Percentiles rank a stretch among this genome's conserved stretches.
Evolutionary conservation across 2,888 invertebrate genomes (phyloP).

Genomic region (Acleris literana): DNA sequence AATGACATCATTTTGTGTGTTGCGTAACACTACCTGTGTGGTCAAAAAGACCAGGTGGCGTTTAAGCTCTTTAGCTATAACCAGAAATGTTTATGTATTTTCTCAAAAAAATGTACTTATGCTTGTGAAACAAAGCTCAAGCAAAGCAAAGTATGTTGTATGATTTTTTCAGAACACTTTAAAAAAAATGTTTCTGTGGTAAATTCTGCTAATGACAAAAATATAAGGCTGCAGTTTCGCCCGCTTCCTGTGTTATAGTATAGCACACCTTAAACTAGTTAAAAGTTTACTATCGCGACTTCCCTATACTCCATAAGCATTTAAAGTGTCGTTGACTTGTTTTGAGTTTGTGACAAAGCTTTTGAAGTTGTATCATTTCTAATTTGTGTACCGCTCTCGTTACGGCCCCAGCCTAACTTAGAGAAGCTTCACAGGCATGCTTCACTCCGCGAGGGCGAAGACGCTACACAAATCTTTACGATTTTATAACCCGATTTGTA

Average conservation of each 20-base stretch:
- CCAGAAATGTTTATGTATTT: no score
- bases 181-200: no score
- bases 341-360: neutral
- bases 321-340: conserved; percentile 9
- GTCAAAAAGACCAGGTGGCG: no score
- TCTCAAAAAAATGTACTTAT: no score
- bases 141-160: no score
- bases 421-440: conserved; percentile 3
- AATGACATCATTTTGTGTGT: no score
- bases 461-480: conserved; percentile 16
- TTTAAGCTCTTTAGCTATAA: no score
- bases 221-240: no score
- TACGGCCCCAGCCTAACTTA: neutral
- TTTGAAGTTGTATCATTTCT: neutral
- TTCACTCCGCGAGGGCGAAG: neutral
- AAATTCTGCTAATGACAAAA: no score
- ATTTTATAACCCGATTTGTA: conserved; percentile 19
- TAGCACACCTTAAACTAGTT: conserved; percentile 5
- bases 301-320: neutral
- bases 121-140: no score
- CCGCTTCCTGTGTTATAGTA: neutral
- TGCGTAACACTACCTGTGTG: no score
- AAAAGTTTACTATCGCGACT: conserved; percentile 10
- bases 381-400: neutral
- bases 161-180: no score